Conservation (phyloP, 2,113 vertebrate species). For the Tachysurus vachellii region DNA sequence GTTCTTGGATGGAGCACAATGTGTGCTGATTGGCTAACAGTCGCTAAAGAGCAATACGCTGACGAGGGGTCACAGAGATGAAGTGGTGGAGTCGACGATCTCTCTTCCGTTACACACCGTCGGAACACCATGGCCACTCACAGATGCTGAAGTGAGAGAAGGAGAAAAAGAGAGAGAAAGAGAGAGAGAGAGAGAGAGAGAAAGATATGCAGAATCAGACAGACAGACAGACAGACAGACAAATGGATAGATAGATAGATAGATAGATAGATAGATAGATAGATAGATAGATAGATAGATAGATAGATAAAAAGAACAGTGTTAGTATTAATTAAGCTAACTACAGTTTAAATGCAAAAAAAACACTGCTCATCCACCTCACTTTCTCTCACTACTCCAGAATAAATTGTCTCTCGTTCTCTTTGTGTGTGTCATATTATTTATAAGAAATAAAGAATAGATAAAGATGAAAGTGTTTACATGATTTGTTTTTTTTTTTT, state of each 20-base stretch:
- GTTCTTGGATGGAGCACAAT: conserved; percentile 71
- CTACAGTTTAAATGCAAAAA: background rate
- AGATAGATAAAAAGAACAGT: background rate
- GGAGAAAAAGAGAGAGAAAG: conserved; percentile 12
- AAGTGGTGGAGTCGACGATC: conserved; percentile 98
- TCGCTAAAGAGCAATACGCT: conserved; percentile 73
- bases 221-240: background rate
- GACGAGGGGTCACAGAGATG: conserved; percentile 85
- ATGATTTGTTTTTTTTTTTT: conserved; percentile 39
- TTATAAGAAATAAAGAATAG: conserved; percentile 42
- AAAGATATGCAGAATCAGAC: background rate
- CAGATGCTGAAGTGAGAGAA: conserved; percentile 77
- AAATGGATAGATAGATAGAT: background rate
- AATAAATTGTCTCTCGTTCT: conserved; percentile 17
- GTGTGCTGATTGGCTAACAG: conserved; percentile 84
- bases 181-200: background rate
- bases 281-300: background rate
- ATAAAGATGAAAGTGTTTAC: conserved; percentile 51
- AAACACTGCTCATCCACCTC: background rate
- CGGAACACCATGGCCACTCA: conserved; percentile 84
- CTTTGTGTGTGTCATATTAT: conserved; percentile 37
- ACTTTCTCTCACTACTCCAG: background rate
- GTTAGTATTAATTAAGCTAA: background rate
- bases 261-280: background rate
- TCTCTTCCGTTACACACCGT: conserved; percentile 96